These are phyloP conservation scores for Gephyroberyx darwinii DNA, from an alignment of 2,797 vertebrate species.

Conservation along the genomic window DNA sequence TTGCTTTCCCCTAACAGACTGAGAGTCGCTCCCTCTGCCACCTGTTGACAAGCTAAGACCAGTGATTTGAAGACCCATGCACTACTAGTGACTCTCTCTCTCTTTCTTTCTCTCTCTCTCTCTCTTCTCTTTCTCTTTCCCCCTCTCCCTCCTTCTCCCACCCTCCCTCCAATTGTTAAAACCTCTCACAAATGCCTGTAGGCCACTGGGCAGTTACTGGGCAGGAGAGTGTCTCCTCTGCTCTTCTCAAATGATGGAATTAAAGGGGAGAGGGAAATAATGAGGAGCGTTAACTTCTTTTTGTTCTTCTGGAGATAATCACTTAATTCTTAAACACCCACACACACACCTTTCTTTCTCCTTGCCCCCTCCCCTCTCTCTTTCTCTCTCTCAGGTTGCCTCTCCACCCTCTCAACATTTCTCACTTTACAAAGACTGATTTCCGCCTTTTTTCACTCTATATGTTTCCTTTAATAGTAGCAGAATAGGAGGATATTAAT, in stretches of 20 bases:
- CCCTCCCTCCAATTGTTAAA: slow-evolving; percentile 74
- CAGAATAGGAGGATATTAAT: slow-evolving; percentile 45
- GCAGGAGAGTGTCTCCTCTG: slow-evolving; percentile 76
- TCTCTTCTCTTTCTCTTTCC: slow-evolving; percentile 46
- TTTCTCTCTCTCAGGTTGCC: neutral
- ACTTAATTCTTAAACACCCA: neutral
- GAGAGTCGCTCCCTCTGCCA: slow-evolving; percentile 62
- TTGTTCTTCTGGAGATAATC: slow-evolving; percentile 46
- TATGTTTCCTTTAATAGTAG: slow-evolving; percentile 40
- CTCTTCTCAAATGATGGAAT: slow-evolving; percentile 59
- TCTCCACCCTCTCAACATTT: slow-evolving; percentile 11
- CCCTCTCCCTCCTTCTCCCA: slow-evolving; percentile 39
- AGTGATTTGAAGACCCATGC: slow-evolving; percentile 58
- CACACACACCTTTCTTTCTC: slow-evolving; percentile 2
- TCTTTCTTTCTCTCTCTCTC: slow-evolving; percentile 45
- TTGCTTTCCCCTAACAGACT: slow-evolving; percentile 48
- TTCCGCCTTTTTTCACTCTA: slow-evolving; percentile 11
- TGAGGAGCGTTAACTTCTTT: slow-evolving; percentile 61
- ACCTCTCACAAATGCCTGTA: slow-evolving; percentile 69
- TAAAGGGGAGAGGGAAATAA: slow-evolving; percentile 57
- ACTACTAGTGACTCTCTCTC: slow-evolving; percentile 53
- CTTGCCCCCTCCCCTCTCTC: neutral
- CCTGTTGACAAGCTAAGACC: slow-evolving; percentile 77
- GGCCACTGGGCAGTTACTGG: slow-evolving; percentile 77
- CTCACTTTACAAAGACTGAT: neutral